A percentile compares a stretch with the other conserved stretches of the same genome.
Conservation (phyloP, 2,888 invertebrate genomes). For the Cylloceria caligata region DNA sequence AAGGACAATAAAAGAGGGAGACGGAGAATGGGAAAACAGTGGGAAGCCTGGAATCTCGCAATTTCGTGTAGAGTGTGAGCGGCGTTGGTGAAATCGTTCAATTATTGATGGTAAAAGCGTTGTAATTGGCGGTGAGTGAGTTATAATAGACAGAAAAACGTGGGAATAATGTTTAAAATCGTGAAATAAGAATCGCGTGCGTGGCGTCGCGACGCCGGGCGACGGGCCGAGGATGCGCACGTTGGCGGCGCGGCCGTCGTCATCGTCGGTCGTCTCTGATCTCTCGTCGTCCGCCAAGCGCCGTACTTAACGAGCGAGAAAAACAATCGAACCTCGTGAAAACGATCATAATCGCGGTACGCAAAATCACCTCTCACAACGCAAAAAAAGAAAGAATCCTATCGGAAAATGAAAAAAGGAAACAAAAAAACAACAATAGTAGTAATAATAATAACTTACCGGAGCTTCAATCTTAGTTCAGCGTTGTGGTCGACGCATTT, state of each 20-base stretch:
- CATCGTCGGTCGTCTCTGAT: slow-evolving; percentile 17
- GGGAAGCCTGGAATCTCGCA: background rate
- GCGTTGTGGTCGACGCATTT: slow-evolving; percentile 61
- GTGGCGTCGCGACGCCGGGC: slow-evolving; percentile 57
- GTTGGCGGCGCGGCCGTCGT: slow-evolving; percentile 34
- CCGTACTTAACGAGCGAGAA: background rate
- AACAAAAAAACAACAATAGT: slow-evolving; percentile 15
- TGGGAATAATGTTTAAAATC: background rate
- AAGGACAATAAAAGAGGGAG: slow-evolving; percentile 21
- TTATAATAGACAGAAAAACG: too few relatives aligned
- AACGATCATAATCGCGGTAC: background rate
- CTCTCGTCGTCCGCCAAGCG: slow-evolving; percentile 17
- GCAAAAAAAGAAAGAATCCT: background rate
- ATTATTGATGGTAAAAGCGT: too few relatives aligned
- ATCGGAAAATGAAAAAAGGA: slow-evolving; percentile 17
- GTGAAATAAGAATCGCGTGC: slow-evolving; percentile 46
- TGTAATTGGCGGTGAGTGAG: too few relatives aligned
- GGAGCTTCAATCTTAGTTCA: slow-evolving; percentile 66
- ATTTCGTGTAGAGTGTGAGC: too few relatives aligned
- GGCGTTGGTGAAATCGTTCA: too few relatives aligned
- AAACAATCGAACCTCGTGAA: background rate
- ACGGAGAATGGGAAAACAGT: slow-evolving; percentile 24
- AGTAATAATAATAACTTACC: slow-evolving; percentile 59
- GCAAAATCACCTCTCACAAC: background rate
- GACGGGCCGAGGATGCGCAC: slow-evolving; percentile 44